Evolutionary conservation across 2,888 invertebrate genomes (phyloP), one percentile per base, ranked within the genome.

Genomic region (Epistrophe grossulariae): DNA sequence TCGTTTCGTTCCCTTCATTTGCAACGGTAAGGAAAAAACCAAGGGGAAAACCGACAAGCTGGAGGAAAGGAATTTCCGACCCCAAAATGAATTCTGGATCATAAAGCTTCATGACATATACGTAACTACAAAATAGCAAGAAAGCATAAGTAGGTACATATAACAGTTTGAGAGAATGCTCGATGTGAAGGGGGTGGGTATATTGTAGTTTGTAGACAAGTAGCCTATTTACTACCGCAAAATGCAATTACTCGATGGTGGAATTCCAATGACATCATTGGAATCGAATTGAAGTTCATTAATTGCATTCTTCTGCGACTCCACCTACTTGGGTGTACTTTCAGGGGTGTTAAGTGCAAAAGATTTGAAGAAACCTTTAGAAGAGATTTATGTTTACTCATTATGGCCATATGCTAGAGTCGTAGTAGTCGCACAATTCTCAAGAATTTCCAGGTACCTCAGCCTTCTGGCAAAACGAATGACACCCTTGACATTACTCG

Each of bases 401-500:
- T 84, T 76, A 71, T 50, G 24, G 17, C 64, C 57, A 77, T 77
- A 72, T 66, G 72, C 24, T 59, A 11, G 7, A 76, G 59, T 55
- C 71, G 35, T 24, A 40, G 38, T 59, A 52, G 52, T 62, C 11
- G 9, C 11, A 45, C 4, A 45, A 43, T 19, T 28, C 28, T 10
- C 17, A 35, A n/a, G 10, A 9, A 10, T 50, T 64, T 28, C 19
- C 48, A 72, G 66, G 28, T 60, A 13, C 24, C 13, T 60, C 15
- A 40, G 38, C 40, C 68, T 73, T 28, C 24, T 59, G 43, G 62
- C 19, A 48, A 70, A 74, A 85, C 48, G 66, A 68, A 80, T 84
- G 77, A 85, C 78, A 73, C 70, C 81, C 81, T 81, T 85, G 81
- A 78, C 73, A 85, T 78, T 78, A 74, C 73, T 43, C 19, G 66